phyloP scores from a whole-genome alignment of 2,888 invertebrate species.

The Pammene fasciana region DNA sequence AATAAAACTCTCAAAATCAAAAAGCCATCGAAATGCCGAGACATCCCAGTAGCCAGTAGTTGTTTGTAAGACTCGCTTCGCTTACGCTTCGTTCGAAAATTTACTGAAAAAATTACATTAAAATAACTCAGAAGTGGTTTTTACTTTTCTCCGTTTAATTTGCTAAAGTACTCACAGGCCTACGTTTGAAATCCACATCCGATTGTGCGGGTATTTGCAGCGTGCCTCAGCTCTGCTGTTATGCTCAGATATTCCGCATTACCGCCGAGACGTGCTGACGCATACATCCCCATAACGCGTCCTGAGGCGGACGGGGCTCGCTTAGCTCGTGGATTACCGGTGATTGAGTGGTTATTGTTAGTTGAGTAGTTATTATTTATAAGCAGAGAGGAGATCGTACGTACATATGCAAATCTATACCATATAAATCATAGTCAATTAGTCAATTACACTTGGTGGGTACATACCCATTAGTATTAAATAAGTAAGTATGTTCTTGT shows the following conservation, averaged over 20 bases:
- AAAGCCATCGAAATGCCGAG: too few species aligned
- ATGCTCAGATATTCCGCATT: slow-evolving; percentile 65
- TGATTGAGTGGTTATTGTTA: slow-evolving; percentile 16
- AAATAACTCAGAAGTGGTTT: not conserved
- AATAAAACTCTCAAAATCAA: too few species aligned
- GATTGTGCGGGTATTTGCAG: slow-evolving; percentile 49
- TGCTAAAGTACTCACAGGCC: not conserved
- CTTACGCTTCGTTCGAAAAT: too few species aligned
- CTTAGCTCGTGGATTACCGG: slow-evolving; percentile 19
- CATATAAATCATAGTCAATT: too few species aligned
- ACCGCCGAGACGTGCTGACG: slow-evolving; percentile 69
- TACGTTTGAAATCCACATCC: slow-evolving; percentile 30
- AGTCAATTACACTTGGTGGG: too few species aligned
- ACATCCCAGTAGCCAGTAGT: too few species aligned
- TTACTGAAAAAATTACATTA: too few species aligned
- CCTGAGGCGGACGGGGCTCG: slow-evolving; percentile 21
- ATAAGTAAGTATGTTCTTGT: too few species aligned
- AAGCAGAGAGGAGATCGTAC: not conserved
- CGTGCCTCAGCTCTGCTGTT: slow-evolving; percentile 51
- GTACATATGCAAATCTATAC: not conserved
- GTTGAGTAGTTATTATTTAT: slow-evolving; percentile 9
- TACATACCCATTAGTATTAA: too few species aligned
- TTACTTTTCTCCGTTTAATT: not conserved
- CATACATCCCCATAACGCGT: slow-evolving; percentile 53
- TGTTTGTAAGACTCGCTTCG: too few species aligned